A percentile compares a stretch with the other conserved stretches of the same genome.
Evolutionary conservation across 2,888 invertebrate species (phyloP).

Genomic region (Lithophane ornitopus): DNA sequence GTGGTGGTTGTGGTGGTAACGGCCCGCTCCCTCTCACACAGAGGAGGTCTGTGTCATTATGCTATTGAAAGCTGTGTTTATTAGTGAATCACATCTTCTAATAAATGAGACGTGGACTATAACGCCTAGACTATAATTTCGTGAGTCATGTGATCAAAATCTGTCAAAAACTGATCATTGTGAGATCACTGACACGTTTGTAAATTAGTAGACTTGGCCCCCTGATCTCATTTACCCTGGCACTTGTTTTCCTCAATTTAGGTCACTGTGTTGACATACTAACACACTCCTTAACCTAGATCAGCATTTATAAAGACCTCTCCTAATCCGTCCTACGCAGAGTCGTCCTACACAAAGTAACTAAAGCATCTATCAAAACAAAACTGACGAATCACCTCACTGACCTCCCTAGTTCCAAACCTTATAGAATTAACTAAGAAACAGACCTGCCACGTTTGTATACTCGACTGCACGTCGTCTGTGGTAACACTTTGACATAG

Average conservation of each 20-base stretch:
- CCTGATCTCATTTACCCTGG: not conserved
- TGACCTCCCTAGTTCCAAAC: slow-evolving; percentile 67
- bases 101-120: too few relatives aligned
- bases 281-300: slow-evolving; percentile 26
- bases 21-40: too few relatives aligned
- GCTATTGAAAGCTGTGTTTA: too few relatives aligned
- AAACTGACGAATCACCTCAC: slow-evolving; percentile 61
- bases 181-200: too few relatives aligned
- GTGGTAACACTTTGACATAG: not conserved
- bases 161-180: too few relatives aligned
- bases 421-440: not conserved
- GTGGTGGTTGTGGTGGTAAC: too few relatives aligned
- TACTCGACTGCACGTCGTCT: too few relatives aligned
- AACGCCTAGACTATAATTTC: too few relatives aligned
- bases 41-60: too few relatives aligned
- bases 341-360: slow-evolving; percentile 30
- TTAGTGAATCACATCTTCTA: too few relatives aligned
- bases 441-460: slow-evolving; percentile 9
- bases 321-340: slow-evolving; percentile 44
- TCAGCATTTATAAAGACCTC: slow-evolving; percentile 34
- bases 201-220: too few relatives aligned
- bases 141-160: too few relatives aligned
- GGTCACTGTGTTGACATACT: slow-evolving; percentile 31
- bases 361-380: slow-evolving; percentile 59
- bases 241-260: slow-evolving; percentile 5